These are phyloP conservation scores for Choloepus hoffmanni DNA, from an alignment of 2,113 vertebrate genomes.

Conservation along the genomic window DNA sequence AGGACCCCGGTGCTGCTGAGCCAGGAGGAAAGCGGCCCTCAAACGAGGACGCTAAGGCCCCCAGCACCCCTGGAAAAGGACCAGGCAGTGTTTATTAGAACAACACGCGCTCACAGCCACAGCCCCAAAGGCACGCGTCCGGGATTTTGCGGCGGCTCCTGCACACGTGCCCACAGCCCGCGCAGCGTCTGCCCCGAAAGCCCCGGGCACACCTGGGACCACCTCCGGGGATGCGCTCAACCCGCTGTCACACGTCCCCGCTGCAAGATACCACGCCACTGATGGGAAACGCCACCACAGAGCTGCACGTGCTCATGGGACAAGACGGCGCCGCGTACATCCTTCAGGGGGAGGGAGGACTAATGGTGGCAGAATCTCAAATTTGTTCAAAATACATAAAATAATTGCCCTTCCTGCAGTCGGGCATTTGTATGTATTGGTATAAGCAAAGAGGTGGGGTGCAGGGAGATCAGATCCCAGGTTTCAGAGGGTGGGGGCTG, in stretches of 20 bases:
- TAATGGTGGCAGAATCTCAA: accelerated
- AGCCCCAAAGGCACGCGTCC: neutral
- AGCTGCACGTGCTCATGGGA: accelerated
- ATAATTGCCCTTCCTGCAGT: accelerated
- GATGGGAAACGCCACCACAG: accelerated
- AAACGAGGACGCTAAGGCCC: accelerated
- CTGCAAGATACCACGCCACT: accelerated
- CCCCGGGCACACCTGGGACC: accelerated
- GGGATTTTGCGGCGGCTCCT: neutral
- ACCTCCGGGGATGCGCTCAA: accelerated
- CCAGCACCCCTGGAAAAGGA: neutral
- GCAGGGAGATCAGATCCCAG: neutral
- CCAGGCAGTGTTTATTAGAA: accelerated
- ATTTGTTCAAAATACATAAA: neutral
- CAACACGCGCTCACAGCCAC: accelerated
- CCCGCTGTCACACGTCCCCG: accelerated
- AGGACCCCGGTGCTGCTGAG: accelerated
- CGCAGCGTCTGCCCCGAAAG: no score
- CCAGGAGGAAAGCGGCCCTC: accelerated
- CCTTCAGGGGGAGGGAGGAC: no score
- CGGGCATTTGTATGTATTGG: accelerated
- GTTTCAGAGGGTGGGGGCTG: neutral
- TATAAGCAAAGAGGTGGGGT: neutral
- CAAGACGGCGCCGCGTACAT: accelerated
- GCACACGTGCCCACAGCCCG: accelerated